phyloP scores from a whole-genome alignment of 2,797 vertebrate genomes.

The Podarcis siculus region DNA sequence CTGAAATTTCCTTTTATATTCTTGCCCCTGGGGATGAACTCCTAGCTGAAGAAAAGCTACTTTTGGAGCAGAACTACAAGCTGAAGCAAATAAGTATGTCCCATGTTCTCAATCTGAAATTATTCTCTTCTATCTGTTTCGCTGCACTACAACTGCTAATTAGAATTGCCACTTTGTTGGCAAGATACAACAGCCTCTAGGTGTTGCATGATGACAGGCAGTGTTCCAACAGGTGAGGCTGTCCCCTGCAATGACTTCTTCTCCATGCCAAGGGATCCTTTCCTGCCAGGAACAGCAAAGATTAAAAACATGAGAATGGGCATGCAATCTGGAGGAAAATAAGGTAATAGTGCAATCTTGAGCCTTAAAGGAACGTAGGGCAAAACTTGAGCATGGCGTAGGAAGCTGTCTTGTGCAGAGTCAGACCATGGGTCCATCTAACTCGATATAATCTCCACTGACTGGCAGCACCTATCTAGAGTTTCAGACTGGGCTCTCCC shows the following conservation, averaged over 20 bases:
- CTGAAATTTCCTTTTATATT: not conserved
- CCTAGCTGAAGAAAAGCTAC: not conserved
- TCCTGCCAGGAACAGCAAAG: not conserved
- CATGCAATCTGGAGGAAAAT: not conserved
- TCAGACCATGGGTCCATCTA: too few relatives aligned
- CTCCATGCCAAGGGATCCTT: not conserved
- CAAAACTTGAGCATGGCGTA: not conserved
- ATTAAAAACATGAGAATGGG: not conserved
- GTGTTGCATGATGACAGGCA: not conserved
- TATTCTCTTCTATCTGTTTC: not conserved
- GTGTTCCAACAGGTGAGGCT: not conserved
- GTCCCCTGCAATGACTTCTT: too few relatives aligned
- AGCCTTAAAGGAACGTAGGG: not conserved
- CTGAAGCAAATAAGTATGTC: not conserved
- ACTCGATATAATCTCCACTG: too few relatives aligned
- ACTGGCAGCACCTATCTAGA: too few relatives aligned
- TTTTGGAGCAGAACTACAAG: not conserved
- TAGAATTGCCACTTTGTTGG: not conserved
- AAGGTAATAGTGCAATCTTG: not conserved
- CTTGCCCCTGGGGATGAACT: not conserved
- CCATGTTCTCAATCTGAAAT: not conserved
- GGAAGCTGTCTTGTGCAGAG: too few relatives aligned
- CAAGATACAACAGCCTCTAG: too few relatives aligned
- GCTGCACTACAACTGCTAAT: not conserved
- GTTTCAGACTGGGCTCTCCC: too few relatives aligned